Conservation (phyloP, 1,140 invertebrate species). For the Lethocerus indicus region DNA sequence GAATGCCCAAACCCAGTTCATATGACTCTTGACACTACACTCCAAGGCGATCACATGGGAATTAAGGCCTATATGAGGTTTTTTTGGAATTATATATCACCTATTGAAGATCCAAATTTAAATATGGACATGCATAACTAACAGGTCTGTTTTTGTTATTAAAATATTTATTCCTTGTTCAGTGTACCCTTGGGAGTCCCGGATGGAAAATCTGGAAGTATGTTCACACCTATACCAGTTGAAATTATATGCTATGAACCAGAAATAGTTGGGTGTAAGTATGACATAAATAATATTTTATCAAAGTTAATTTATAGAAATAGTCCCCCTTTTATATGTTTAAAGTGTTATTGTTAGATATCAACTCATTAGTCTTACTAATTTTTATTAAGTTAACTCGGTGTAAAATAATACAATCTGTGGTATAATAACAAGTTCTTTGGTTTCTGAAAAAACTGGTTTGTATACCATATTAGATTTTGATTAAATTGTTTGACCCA, state of each 20-base stretch:
- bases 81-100: slow-evolving; percentile 9
- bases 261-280: slow-evolving; percentile 49
- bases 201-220: slow-evolving; percentile 78
- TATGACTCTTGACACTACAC: slow-evolving; percentile 81
- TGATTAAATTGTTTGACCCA: too few species aligned
- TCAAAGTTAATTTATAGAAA: too few species aligned
- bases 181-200: slow-evolving; percentile 65
- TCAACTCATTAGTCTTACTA: too few species aligned
- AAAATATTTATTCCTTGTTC: slow-evolving; percentile 4
- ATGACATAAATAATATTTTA: too few species aligned
- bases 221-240: slow-evolving; percentile 87
- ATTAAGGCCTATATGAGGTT: slow-evolving; percentile 75
- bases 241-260: slow-evolving; percentile 76
- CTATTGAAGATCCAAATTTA: background rate
- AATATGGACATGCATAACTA: background rate
- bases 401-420: too few species aligned
- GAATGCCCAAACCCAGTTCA: slow-evolving; percentile 89
- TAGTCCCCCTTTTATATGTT: too few species aligned
- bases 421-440: too few species aligned
- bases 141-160: background rate
- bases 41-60: slow-evolving; percentile 62
- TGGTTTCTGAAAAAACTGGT: too few species aligned
- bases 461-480: too few species aligned
- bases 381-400: too few species aligned
- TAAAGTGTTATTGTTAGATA: too few species aligned